Base-by-base conservation (phyloP, 2,113 vertebrate genomes). In the Barbus barbus region DNA sequence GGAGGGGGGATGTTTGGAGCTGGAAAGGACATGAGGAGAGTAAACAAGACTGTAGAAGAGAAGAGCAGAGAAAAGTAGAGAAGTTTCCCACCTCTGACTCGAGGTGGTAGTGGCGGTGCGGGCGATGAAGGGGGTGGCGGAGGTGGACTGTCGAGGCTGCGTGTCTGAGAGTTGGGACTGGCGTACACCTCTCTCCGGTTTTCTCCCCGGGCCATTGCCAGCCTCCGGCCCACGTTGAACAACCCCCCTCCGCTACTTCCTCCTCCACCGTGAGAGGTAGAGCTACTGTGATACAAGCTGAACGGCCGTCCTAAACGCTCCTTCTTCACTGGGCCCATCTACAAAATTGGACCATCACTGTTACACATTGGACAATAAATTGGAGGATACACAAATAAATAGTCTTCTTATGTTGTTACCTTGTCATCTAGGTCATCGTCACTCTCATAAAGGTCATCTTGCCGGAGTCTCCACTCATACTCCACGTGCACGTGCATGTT, bases 391-490 rank as follows among this genome's bases (percentile, higher is more conserved):
- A 28, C 38, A 74, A 14, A 74, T 20, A 48, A 6, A 2, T 46
- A 24, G 38, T 44, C n/a, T 26, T 28, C 31, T n/a, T 38, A 12
- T 26, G 44, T 31, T 38, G 56, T 86, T 18, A 94, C 92, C 92
- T 93, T 94, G 58, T 93, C 92, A 78, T 94, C 92, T 51, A 94
- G 86, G 24, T 95, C 93, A 65, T 95, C 88, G 0, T 95, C 93
- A 13, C 93, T 95, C 85, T 95, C 94, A 28, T 92, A 93, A 63
- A 92, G 87, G 44, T 94, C 92, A 5, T 92, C 94, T 81, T 94
- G 90, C 33, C 93, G 88, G 51, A 95, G 83, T 8, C 84, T 86
- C 94, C 92, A 92, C 56, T 95, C 90, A 0, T 92, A 94, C 20
- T 94, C 91, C 78, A 94, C 91, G 0, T 94, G 92, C 56, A 94